phyloP scores from a whole-genome alignment of 2,797 vertebrate genomes.

The Poeciliopsis paucimaculata region DNA sequence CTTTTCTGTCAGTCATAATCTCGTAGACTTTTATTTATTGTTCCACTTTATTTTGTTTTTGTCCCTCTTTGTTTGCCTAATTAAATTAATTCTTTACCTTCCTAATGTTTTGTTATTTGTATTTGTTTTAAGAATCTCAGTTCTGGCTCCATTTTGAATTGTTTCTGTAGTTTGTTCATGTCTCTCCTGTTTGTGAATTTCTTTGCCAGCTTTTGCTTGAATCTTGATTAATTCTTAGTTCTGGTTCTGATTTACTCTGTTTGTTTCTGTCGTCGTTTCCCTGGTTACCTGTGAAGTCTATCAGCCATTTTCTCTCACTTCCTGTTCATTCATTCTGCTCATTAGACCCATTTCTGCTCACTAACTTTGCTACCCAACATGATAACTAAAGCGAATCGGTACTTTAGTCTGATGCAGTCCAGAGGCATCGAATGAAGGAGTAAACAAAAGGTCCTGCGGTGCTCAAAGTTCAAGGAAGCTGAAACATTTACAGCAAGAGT shows the following conservation, averaged over 20 bases:
- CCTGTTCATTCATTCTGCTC: background rate
- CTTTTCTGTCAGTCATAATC: background rate
- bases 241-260: background rate
- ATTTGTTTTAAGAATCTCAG: background rate
- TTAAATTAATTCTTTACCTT: background rate
- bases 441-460: background rate
- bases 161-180: background rate
- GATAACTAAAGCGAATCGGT: background rate
- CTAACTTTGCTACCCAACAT: background rate
- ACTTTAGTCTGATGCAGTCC: background rate
- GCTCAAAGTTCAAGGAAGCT: background rate
- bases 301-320: background rate
- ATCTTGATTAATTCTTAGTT: background rate
- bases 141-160: background rate
- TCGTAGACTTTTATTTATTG: background rate
- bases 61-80: background rate
- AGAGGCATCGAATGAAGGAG: background rate
- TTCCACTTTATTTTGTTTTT: background rate
- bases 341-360: background rate
- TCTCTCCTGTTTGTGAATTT: background rate
- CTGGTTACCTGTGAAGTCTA: background rate
- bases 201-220: background rate
- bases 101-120: background rate
- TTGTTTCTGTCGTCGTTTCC: background rate
- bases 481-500: background rate